Conservation (phyloP, 2,113 vertebrate genomes). For the Channa argus region DNA sequence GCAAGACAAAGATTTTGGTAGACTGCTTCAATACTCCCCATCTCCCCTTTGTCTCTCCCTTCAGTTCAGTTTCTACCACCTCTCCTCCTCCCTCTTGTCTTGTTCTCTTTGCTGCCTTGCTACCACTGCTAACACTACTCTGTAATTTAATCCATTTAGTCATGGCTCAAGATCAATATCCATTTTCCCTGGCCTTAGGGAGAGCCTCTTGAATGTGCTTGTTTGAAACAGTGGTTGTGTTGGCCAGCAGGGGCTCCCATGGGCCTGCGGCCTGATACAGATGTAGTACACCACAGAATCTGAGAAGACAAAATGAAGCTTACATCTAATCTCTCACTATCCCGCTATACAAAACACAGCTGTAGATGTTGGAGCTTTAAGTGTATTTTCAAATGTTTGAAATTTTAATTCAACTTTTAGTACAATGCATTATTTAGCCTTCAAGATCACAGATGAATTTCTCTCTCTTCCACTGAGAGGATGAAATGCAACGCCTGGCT, state of each 20-base stretch:
- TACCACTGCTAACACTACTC: constrained; percentile 57
- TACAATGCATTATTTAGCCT: background rate
- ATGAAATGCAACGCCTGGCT: constrained; percentile 18
- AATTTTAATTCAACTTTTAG: background rate
- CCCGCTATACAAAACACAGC: constrained; percentile 13
- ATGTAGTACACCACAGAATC: constrained; percentile 56
- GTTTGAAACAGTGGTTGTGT: constrained; percentile 58
- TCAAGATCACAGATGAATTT: constrained; percentile 19
- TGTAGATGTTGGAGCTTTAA: background rate
- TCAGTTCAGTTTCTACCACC: constrained; percentile 26
- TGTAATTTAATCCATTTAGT: constrained; percentile 81
- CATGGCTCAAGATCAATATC: constrained; percentile 80
- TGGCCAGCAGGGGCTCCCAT: constrained; percentile 67
- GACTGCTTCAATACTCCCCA: constrained; percentile 26
- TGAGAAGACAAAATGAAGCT: constrained; percentile 54
- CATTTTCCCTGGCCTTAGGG: constrained; percentile 72
- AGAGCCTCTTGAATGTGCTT: constrained; percentile 60
- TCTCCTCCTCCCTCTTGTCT: constrained; percentile 29
- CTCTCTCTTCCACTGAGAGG: constrained; percentile 17
- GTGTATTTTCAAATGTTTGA: background rate
- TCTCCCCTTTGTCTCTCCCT: constrained; percentile 39
- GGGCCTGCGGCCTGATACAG: constrained; percentile 55
- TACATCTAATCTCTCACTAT: constrained; percentile 30
- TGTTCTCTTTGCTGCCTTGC: constrained; percentile 49
- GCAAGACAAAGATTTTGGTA: constrained; percentile 41